Conservation (phyloP, 2,113 vertebrate genomes). For the Grantiella picta region DNA sequence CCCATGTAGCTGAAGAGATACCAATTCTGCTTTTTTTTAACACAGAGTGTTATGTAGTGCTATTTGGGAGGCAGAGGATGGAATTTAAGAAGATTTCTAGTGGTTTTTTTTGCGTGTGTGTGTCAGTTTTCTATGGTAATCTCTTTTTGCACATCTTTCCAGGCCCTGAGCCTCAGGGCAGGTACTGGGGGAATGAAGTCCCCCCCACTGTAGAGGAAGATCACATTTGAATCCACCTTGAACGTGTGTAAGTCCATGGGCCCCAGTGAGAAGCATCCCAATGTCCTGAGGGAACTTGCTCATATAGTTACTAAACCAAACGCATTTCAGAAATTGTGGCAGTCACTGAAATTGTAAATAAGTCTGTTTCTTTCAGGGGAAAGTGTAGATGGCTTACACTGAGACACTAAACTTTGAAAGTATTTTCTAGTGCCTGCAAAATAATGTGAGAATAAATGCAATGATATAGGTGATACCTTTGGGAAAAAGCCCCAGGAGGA, state of each 20-base stretch:
- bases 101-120: not conserved
- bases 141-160: not conserved
- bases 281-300: not conserved
- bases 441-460: not conserved
- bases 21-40: not conserved
- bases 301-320: not conserved
- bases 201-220: not conserved
- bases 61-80: not conserved
- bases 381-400: not conserved
- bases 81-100: not conserved
- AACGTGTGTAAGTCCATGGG: rapidly evolving
- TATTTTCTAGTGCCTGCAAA: not conserved
- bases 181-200: not conserved
- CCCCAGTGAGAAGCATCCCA: not conserved
- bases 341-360: not conserved
- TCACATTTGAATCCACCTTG: not conserved
- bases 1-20: not conserved
- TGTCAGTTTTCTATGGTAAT: not conserved
- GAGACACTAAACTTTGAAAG: not conserved
- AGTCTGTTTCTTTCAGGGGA: not conserved
- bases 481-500: not conserved
- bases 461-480: not conserved
- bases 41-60: not conserved
- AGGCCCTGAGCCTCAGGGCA: not conserved
- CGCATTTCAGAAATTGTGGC: not conserved